Base-by-base conservation (phyloP, 2,113 vertebrate genomes). In the Motacilla tschutschensis region DNA sequence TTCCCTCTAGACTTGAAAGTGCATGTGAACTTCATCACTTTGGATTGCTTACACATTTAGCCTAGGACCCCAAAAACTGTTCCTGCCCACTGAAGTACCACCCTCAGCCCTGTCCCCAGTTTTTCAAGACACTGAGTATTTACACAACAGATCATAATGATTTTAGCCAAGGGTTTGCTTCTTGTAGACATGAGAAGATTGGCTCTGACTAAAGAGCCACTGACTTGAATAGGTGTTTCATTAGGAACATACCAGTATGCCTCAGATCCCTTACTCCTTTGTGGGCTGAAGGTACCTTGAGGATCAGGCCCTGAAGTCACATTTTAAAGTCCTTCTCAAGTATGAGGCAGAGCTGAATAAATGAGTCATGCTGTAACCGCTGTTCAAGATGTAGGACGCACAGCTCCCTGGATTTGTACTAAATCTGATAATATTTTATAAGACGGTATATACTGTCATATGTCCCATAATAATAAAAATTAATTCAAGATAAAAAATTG, bases 391-490 rank as follows among this genome's bases (percentile, higher is more conserved):
- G 36, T 87, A 92, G 86, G 90, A 88, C 77, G 74, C 38, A n/a
- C 53, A 89, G 6, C 41, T 83, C 57, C 53, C 36, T 67, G 59
- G 71, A 55, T 79, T 89, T 74, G 47, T 54, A 72, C 43, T 74
- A 91, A 83, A 85, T 93, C 87, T 91, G 93, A 83, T 63, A 83
- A 43, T 51, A 78, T 81, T 92, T 91, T 76, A 33, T 89, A 92
- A 79, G 80, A 83, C 78, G 33, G 33, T 87, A 48, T 82, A 87
- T 72, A 86, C 47, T 81, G 66, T 85, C 67, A 65, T 85, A 70
- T 72, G 62, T 76, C 60, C 62, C 20, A 5, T 55, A 83, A 86
- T 78, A 92, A 82, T 77, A 89, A 87, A 93, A 94, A 90, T 76
- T 71, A 94, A 87, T 94, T 93, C 85, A 80, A 80, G 82, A 90